Evolutionary conservation across 1,140 invertebrate species (phyloP), one percentile per base, ranked within the genome.

Genomic region (Sarcophaga peregrina): DNA sequence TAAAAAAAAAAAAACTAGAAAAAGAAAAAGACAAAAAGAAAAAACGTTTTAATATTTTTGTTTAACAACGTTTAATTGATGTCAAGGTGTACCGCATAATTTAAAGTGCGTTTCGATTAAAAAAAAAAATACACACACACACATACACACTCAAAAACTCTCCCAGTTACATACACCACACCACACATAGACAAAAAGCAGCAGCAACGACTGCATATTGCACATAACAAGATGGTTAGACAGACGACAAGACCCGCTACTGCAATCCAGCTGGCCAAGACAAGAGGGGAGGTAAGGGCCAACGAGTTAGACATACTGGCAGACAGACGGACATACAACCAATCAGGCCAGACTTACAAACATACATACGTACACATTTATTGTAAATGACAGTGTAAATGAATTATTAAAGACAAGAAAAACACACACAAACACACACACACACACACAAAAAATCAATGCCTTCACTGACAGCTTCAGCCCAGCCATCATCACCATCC

Each of bases 71-170:
- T 78, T 68, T 81, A 81, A 81, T 81, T 81, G 80, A 81, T 81
- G 80, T 81, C 80, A 81, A 81, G 80, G 80, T 81, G 58, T 68
- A 81, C 80, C 80, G 80, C 80, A 81, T 81, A 81, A 81, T 81
- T 81, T 58, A 81, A 81, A 81, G 80, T 81, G 80, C 80, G 80
- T 81, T 81, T 81, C 62, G 80, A 81, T 81, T 81, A 62, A 47
- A 62, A 81, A 81, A 37, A 37, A 37, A 37, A 37, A 76, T 48
- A 37, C 74, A 81, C 10, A 81, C 58, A 62, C 37, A 81, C 75
- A 50, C 50, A 78, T 52, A n/a, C 47, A 47, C 15, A 47, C 80
- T 52, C 11, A 62, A 7, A 81, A 54, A 52, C 52, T 46, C 52
- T 62, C 54, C 10, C 47, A 20, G 52, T 13, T 47, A 62, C 80